Conservation (phyloP, 2,113 vertebrate genomes). For the Myxocyprinus asiaticus region DNA sequence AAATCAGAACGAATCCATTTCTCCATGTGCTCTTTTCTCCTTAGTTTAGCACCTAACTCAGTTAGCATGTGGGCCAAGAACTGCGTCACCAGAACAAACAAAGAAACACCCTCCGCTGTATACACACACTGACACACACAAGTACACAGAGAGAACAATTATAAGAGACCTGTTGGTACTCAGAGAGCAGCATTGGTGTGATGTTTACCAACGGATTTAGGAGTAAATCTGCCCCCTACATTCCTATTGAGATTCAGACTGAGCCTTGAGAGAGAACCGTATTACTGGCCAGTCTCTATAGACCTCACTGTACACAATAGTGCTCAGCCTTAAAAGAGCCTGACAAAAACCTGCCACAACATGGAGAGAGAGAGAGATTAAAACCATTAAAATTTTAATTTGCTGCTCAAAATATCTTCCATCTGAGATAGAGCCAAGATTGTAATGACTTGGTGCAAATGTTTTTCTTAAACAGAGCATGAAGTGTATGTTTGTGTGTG, state of each 20-base stretch:
- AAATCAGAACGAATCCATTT: not conserved
- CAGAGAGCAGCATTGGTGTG: slow-evolving; percentile 36
- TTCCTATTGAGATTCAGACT: slow-evolving; percentile 59
- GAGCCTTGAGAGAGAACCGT: slow-evolving; percentile 54
- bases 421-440: no score
- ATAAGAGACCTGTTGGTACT: slow-evolving; percentile 50
- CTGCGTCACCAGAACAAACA: slow-evolving; percentile 47
- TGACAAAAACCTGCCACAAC: slow-evolving; percentile 44
- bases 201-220: slow-evolving; percentile 58
- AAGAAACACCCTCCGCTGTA: slow-evolving; percentile 49
- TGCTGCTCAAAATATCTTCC: not conserved
- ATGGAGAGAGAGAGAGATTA: slow-evolving; percentile 18
- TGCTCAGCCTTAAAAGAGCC: slow-evolving; percentile 36
- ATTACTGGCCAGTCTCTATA: slow-evolving; percentile 54
- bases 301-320: slow-evolving; percentile 54
- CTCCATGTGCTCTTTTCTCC: not conserved
- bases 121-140: slow-evolving; percentile 31
- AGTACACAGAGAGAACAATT: slow-evolving; percentile 45
- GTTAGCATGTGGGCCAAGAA: slow-evolving; percentile 41
- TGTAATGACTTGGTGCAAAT: no score
- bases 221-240: slow-evolving; percentile 58
- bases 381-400: not conserved
- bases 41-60: slow-evolving; percentile 25
- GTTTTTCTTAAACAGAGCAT: slow-evolving; percentile 45
- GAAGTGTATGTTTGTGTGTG: slow-evolving; percentile 7